Conservation (phyloP, 2,888 invertebrate species). For the Cryptus armator region DNA sequence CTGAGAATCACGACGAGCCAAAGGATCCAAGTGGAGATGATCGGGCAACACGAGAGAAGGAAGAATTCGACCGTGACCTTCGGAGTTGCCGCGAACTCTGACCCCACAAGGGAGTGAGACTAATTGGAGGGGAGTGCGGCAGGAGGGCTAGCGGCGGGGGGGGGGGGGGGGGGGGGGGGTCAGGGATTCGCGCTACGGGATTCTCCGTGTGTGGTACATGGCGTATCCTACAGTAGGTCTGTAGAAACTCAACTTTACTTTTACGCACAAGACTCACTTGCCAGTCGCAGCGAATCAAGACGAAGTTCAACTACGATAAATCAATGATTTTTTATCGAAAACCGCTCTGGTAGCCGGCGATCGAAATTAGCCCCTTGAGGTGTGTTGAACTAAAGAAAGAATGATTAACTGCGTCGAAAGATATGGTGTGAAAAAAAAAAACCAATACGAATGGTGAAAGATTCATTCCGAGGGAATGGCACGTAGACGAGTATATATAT, state of each 20-base stretch:
- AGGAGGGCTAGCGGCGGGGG: too few relatives aligned
- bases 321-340: background rate
- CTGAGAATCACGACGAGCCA: slow-evolving; percentile 9
- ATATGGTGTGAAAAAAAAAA: too few relatives aligned
- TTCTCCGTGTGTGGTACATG: slow-evolving; percentile 45
- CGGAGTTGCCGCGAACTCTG: slow-evolving; percentile 67
- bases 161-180: too few relatives aligned
- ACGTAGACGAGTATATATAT: too few relatives aligned
- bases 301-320: background rate
- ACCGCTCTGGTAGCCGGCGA: background rate
- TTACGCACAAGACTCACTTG: background rate
- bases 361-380: background rate
- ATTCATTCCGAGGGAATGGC: too few relatives aligned
- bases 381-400: background rate
- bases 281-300: background rate
- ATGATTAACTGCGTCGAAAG: too few relatives aligned
- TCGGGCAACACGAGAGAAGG: slow-evolving; percentile 63
- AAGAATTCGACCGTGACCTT: slow-evolving; percentile 70
- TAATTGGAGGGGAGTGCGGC: slow-evolving; percentile 59
- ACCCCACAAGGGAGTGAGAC: slow-evolving; percentile 56
- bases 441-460: too few relatives aligned
- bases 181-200: slow-evolving; percentile 35
- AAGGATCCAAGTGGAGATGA: slow-evolving; percentile 41
- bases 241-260: background rate
- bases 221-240: background rate